Percentiles rank a stretch among this genome's conserved stretches.
These are phyloP conservation scores for Epinotia ramella DNA, from an alignment of 2,888 invertebrate genomes.

Conservation along the genomic window DNA sequence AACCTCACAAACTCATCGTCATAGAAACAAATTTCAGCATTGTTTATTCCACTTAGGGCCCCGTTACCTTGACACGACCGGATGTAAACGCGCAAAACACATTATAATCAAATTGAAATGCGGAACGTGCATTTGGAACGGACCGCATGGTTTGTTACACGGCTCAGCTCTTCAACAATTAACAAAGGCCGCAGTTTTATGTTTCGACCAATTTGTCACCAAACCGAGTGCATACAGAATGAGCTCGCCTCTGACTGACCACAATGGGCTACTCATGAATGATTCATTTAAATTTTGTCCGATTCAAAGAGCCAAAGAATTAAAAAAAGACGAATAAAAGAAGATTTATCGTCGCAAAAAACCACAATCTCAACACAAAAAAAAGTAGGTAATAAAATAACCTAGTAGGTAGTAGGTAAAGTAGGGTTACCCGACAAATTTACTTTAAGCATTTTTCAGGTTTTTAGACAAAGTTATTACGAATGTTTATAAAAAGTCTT, in stretches of 20 bases:
- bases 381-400: too few species aligned
- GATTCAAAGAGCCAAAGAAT: constrained; percentile 46
- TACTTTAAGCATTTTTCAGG: not conserved
- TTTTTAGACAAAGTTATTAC: not conserved
- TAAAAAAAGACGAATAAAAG: too few species aligned
- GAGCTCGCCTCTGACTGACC: constrained; percentile 44
- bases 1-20: too few species aligned
- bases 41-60: too few species aligned
- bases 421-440: not conserved
- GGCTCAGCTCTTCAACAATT: constrained; percentile 40
- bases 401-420: too few species aligned
- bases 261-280: constrained; percentile 53
- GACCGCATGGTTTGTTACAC: constrained; percentile 34
- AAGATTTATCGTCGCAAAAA: too few species aligned
- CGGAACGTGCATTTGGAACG: not conserved
- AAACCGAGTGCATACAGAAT: constrained; percentile 46
- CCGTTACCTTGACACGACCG: too few species aligned
- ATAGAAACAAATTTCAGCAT: too few species aligned
- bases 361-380: too few species aligned
- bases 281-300: constrained; percentile 57
- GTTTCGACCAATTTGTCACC: constrained; percentile 42
- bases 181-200: constrained; percentile 44
- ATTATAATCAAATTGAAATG: not conserved
- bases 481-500: too few species aligned
- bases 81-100: too few species aligned